Conservation (phyloP, 1,140 invertebrate genomes). For the Musca vetustissima region DNA sequence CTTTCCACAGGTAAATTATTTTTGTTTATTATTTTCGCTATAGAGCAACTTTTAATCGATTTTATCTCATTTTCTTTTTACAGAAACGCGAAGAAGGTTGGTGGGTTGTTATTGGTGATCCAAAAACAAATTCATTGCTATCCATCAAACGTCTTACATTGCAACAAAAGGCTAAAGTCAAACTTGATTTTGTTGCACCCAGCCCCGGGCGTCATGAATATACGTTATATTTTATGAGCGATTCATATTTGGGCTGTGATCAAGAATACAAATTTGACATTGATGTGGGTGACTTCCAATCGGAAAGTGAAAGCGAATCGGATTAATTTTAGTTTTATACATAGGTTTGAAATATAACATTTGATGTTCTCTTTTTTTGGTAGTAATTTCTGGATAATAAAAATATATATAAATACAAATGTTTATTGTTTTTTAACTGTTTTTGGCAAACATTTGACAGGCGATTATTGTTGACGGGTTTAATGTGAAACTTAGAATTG, state of each 20-base stretch:
- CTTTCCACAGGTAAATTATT: constrained; percentile 81
- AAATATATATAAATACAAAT: not conserved
- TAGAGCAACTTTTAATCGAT: constrained; percentile 9
- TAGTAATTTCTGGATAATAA: not conserved
- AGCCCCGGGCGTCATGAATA: constrained; percentile 83
- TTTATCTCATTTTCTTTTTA: constrained; percentile 41
- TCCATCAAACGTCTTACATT: constrained; percentile 95
- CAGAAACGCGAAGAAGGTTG: constrained; percentile 98
- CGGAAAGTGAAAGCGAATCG: constrained; percentile 63
- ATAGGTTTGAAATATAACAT: not conserved
- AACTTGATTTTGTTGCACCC: constrained; percentile 94
- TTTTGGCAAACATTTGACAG: too few species aligned
- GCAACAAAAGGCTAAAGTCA: constrained; percentile 91
- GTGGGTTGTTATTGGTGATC: constrained; percentile 99
- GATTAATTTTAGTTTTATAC: constrained; percentile 48
- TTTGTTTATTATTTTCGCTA: too few species aligned
- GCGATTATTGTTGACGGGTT: too few species aligned
- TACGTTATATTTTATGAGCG: constrained; percentile 98
- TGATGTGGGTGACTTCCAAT: constrained; percentile 73
- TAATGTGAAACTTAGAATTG: too few species aligned
- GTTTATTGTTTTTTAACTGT: not conserved
- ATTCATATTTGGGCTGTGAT: constrained; percentile 97
- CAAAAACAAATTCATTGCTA: constrained; percentile 88
- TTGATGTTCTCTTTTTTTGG: not conserved
- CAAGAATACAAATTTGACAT: constrained; percentile 91